Evolutionary conservation across 1,140 invertebrate species (phyloP), one percentile per base, ranked within the genome.

Genomic region (Eupristina koningsbergeri): DNA sequence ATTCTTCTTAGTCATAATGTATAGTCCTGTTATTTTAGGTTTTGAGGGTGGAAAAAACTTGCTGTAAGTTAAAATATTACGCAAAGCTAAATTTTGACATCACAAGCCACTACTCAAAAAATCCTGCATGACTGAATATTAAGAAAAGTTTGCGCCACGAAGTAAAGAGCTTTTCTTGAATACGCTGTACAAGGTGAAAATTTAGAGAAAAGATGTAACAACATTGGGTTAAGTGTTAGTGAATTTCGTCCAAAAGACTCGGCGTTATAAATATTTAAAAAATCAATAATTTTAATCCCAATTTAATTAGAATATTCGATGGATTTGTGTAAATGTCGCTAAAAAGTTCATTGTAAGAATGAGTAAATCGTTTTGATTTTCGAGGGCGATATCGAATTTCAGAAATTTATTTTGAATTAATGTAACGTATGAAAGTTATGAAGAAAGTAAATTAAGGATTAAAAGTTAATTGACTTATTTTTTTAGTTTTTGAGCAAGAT

Each of bases 1-100:
- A 74, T 74, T 74, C 41, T 69, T 69, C 36, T 39, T 22, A 69
- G 64, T 39, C 64, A 69, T 39, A 69, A 69, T 69, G 34, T 39
- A 36, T 31, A 69, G 64, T 39, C 34, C 36, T 39, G 36, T 69
- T 69, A 36, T 39, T 36, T 64, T 22, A 36, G 36, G 64, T 69
- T 69, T 69, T 39, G 34, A 67, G 64, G 64, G 34, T 31, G 34
- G 34, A 69, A 69, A 36, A 39, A 36, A 39, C 34, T 69, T 39
- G 36, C 29, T 6, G 31, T 39, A 69, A 69, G 64, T 69, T 69
- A 69, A 69, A 69, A 69, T 69, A 69, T 69, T 69, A 39, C 34
- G 19, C 1, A 39, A 36, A 19, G 64, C 17, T 69, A 39, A 22
- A 69, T 22, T 36, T 39, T 39, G 17, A 69, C 34, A 69, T 69